Evolutionary conservation across 2,113 vertebrate species (phyloP).

Genomic region (Thunnus maccoyii): DNA sequence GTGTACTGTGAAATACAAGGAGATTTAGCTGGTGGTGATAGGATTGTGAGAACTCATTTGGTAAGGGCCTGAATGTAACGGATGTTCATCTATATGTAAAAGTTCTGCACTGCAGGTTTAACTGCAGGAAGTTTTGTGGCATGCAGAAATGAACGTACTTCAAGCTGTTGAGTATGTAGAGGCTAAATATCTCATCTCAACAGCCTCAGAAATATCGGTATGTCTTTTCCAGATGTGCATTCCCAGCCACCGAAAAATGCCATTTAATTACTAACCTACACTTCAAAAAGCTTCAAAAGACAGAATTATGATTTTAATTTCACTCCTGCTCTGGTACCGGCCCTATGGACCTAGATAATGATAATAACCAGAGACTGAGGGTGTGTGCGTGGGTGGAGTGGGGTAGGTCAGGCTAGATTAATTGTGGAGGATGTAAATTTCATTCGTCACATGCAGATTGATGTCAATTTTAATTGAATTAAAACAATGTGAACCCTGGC

Average conservation of each 20-base stretch:
- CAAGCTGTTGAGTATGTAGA: not conserved
- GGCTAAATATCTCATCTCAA: not conserved
- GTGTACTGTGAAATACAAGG: too few species aligned
- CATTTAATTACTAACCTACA: conserved; percentile 61
- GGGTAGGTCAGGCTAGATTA: conserved; percentile 77
- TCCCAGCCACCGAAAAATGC: conserved; percentile 14
- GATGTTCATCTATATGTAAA: too few species aligned
- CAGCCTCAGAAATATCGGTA: conserved; percentile 11
- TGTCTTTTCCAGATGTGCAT: conserved; percentile 35
- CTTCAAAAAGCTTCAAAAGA: conserved; percentile 68
- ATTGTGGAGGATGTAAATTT: conserved; percentile 82
- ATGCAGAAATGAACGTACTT: conserved; percentile 3
- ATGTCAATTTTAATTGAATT: conserved; percentile 85
- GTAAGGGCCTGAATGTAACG: too few species aligned
- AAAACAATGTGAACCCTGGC: conserved; percentile 80
- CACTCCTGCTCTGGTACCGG: conserved; percentile 37
- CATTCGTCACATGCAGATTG: conserved; percentile 81
- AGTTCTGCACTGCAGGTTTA: too few species aligned
- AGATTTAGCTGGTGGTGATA: too few species aligned
- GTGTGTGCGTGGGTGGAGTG: conserved; percentile 56
- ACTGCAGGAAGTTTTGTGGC: not conserved
- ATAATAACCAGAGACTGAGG: conserved; percentile 60
- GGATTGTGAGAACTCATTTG: too few species aligned
- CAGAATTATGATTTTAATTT: conserved; percentile 69
- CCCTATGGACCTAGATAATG: conserved; percentile 62